Base-by-base conservation (phyloP, 2,888 invertebrate genomes). In the Entomobrya proxima region DNA sequence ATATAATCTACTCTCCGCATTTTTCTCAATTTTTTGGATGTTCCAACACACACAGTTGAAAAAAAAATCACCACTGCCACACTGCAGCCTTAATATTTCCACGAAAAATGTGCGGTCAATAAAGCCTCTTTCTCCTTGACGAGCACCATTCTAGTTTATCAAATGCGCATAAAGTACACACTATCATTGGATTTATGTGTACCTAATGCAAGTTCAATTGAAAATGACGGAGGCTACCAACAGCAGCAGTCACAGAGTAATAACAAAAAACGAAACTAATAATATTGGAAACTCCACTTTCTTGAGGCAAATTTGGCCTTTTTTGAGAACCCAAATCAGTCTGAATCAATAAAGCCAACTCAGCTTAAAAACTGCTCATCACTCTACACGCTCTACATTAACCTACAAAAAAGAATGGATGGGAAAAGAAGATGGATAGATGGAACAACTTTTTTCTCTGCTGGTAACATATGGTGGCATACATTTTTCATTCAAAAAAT, bases 381-480 rank as follows among this genome's bases (percentile, higher is more conserved):
- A 67, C 30, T 52, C 47, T 52, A 11, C 40, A 44, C 44, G 3
- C 5, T 55, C 52, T 52, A 47, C 69, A 83, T 67, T 76, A 83
- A 83, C 82, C 76, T 61, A 83, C 82, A 76, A 83, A 75, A 83
- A 75, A 76, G 35, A 13, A 2, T 21, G n/a, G 35, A 37, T 11
- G 9, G n/a, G 21, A n/a, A n/a, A n/a, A n/a, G n/a, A n/a, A n/a
- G n/a, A n/a, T n/a, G n/a, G n/a, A n/a, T n/a, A n/a, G n/a, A n/a
- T n/a, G n/a, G n/a, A n/a, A n/a, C n/a, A 40, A 61, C 9, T 24
- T 58, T 77, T 37, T 24, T 50, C 50, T 15, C 32, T 64, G 27
- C 13, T 44, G 9, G 84, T 72, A 84, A 35, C 84, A 84, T 77
- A 84, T 84, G 84, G 69, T 77, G 27, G n/a, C 40, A 47, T 55